Evolutionary conservation across 1,140 invertebrate genomes (phyloP), one percentile per base, ranked within the genome.

Genomic region (Pollicipes pollicipes): DNA sequence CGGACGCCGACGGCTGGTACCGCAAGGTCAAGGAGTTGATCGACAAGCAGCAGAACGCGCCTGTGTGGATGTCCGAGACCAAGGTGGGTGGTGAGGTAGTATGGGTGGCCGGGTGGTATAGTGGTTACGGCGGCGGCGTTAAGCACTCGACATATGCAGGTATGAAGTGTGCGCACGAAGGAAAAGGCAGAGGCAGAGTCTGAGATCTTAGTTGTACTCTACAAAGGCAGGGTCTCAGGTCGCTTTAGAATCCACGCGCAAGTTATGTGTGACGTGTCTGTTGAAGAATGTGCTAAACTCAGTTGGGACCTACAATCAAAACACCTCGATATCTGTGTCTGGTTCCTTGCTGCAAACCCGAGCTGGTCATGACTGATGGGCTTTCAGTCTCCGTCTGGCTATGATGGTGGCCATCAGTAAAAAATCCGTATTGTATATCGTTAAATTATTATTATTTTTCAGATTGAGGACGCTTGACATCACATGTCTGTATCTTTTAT

Each of bases 11-110:
- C 78, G 88, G 88, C 27, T 99, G 96, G 96, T 98, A 96, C 78
- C 84, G 88, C 74, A 95, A 96, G 77, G 82, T 98, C 3, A 83
- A 90, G 70, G 94, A 98, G 77, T 85, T 95, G 66, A 90, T 98
- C 73, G 93, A 96, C 75, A 86, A 93, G 75, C 92, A 98, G 75
- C 96, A 99, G 80, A 87, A 89, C 74, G 88, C 91, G 68, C 89
- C 93, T 68, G 86, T 98, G 6, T 99, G 96, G 95, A 95, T 98
- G 85, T 93, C 91, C 69, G 94, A 97, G 82, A 90, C 89, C 30
- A 95, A 95, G 88, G 92, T 93, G 83, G 81, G 74, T 58, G 45
- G 17, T 8, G 17, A 17, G 68, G 35, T 6, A 17, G 17, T 35
- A 6, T 8, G 35, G 35, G 35, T n/a, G n/a, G n/a, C n/a, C n/a